Percentiles rank a stretch among this genome's conserved stretches.
Evolutionary conservation across 2,888 invertebrate genomes (phyloP).

Genomic region (Baronia brevicornis): DNA sequence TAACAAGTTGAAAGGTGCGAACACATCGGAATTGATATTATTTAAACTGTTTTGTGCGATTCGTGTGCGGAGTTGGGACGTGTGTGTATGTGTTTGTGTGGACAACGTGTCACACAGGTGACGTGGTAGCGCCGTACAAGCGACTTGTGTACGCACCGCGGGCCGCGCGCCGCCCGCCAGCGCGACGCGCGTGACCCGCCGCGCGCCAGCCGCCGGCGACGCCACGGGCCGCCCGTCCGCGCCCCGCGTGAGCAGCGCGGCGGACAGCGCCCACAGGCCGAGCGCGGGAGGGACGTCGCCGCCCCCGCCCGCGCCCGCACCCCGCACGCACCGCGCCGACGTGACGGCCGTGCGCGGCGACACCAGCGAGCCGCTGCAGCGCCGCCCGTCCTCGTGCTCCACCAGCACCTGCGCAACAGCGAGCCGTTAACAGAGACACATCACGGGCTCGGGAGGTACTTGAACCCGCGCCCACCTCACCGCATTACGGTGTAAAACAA

Average conservation of each 20-base stretch:
- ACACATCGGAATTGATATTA: too few relatives aligned
- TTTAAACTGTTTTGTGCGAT: too few relatives aligned
- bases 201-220: slow-evolving; percentile 14
- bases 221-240: slow-evolving; percentile 18
- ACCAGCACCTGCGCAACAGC: slow-evolving; percentile 38
- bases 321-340: slow-evolving; percentile 32
- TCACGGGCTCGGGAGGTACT: too few relatives aligned
- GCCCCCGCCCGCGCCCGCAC: slow-evolving; percentile 23
- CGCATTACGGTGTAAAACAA: too few relatives aligned
- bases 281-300: slow-evolving; percentile 21
- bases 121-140: too few relatives aligned
- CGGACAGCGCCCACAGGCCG: slow-evolving; percentile 32
- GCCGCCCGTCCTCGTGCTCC: slow-evolving; percentile 29
- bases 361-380: slow-evolving; percentile 32
- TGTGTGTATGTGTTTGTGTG: too few relatives aligned
- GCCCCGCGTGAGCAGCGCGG: slow-evolving; percentile 22
- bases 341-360: slow-evolving; percentile 41
- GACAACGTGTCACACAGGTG: too few relatives aligned
- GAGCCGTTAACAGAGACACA: not conserved
- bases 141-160: too few relatives aligned
- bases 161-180: slow-evolving; percentile 14
- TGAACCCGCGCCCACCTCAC: too few relatives aligned
- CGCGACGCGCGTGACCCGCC: slow-evolving; percentile 22
- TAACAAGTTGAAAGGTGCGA: too few relatives aligned
- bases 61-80: too few relatives aligned